Evolutionary conservation across 2,113 vertebrate genomes (phyloP), one percentile per base, ranked within the genome.

Genomic region (Tetrax tetrax): DNA sequence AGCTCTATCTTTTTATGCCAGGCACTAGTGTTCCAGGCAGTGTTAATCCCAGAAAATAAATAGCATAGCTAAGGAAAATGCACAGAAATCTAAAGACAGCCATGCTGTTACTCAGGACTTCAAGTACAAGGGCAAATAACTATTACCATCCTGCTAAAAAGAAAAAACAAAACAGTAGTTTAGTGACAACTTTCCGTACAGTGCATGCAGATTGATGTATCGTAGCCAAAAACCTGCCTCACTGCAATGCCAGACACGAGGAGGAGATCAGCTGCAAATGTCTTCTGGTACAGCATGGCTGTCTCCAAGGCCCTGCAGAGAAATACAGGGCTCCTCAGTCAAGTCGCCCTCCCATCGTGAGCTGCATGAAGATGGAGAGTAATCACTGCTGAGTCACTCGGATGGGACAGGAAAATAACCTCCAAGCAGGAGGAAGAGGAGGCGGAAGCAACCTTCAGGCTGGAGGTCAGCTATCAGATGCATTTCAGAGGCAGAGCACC

Each of bases 1-100:
- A 72, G 11, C 37, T 82, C 65, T 80, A 56, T 65, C 70, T 89
- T 91, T 65, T 89, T 43, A 83, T 27, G 35, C 41, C 83, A 90
- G 69, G 47, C 64, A 38, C 37, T 23, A 12, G 22, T 61, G 71
- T 68, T 80, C 79, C 2, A 3, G 56, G 68, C 47, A 50, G 53
- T 0, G 1, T 31, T 93, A 87, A 83, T 64, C 48, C 85, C 20
- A 33, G 3, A 41, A 92, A 92, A 80, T 64, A 84, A 93, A 93
- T 7, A 72, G 60, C 57, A 53, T n/a, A 84, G 33, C 79, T 90
- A 86, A 95, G 47, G 71, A 86, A 90, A 95, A 94, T 1, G 7
- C 43, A 64, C 51, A 87, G 68, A 87, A 92, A 72, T 47, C 6
- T 3, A 84, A 76, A 47, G 86, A 37, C 72, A 82, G 29, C 50